Percentiles rank a stretch among this genome's conserved stretches.
Conservation (phyloP, 2,888 invertebrate species). For the Pollenia labialis region DNA sequence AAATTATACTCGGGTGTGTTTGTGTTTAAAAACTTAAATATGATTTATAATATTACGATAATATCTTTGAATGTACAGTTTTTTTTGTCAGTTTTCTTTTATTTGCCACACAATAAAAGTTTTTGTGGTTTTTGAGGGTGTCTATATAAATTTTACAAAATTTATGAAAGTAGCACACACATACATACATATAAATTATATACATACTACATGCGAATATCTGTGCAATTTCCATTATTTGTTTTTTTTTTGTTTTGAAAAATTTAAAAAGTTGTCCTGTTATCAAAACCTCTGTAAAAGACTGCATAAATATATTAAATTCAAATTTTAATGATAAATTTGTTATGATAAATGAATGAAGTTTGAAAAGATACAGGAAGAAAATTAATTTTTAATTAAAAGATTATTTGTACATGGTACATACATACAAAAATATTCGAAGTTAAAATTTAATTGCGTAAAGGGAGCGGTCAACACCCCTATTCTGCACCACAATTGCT, state of each 20-base stretch:
- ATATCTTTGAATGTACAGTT: slow-evolving; percentile 18
- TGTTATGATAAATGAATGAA: neutral
- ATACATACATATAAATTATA: neutral
- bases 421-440: no score
- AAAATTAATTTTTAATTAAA: neutral
- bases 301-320: no score
- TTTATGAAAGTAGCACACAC: neutral
- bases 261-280: no score
- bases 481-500: no score
- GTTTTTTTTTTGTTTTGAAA: no score
- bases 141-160: neutral
- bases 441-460: no score
- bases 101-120: neutral
- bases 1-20: slow-evolving; percentile 8
- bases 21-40: slow-evolving; percentile 37
- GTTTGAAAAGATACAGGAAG: neutral
- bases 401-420: neutral
- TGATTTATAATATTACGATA: slow-evolving; percentile 62
- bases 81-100: neutral
- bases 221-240: neutral
- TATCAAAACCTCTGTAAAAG: no score
- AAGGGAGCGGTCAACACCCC: no score
- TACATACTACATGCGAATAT: neutral
- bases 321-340: neutral
- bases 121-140: neutral